These are phyloP conservation scores for Chrysochloris asiatica DNA, from an alignment of 2,113 vertebrate genomes.

Conservation along the genomic window DNA sequence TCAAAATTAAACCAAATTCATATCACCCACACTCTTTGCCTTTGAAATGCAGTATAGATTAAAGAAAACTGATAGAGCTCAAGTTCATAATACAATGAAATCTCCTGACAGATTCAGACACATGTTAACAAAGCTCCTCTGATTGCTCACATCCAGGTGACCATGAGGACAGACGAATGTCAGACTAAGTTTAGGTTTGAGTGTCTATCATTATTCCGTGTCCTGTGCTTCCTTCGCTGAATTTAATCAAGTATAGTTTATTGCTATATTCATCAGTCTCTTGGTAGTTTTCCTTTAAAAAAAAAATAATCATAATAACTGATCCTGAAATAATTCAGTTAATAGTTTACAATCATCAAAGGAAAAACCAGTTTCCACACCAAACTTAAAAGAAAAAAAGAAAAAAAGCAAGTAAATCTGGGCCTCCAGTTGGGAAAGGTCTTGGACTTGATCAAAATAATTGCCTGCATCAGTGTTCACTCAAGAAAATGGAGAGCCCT, in stretches of 20 bases:
- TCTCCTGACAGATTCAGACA: neutral
- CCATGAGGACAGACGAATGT: neutral
- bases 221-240: neutral
- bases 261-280: neutral
- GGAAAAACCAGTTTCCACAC: neutral
- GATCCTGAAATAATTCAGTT: neutral
- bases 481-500: neutral
- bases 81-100: neutral
- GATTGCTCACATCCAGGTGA: neutral
- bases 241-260: constrained; percentile 4
- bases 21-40: neutral
- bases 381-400: neutral
- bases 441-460: neutral
- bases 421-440: neutral
- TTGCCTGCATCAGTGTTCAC: neutral
- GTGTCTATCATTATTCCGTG: neutral
- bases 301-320: neutral
- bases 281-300: neutral
- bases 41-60: neutral
- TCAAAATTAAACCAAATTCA: neutral
- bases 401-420: neutral
- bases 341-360: neutral
- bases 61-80: neutral
- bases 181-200: neutral
- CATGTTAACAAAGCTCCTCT: constrained; percentile 8